Base-by-base conservation (phyloP, 1,140 invertebrate species). In the Heliconius congener region DNA sequence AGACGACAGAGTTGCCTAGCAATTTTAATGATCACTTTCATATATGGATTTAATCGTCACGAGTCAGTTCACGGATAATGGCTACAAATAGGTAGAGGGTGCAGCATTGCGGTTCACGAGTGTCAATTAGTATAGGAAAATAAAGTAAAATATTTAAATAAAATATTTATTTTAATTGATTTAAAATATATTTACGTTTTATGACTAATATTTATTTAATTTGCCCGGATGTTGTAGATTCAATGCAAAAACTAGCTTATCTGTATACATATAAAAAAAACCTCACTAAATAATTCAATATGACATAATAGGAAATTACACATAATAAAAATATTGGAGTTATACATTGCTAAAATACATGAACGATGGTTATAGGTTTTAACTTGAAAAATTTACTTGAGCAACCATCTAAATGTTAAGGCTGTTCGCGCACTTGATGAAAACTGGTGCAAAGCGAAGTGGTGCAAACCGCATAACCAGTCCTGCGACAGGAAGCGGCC, bases 401-500 rank as follows among this genome's bases (percentile, higher is more conserved):
- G 80, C 87, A 85, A 90, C 89, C 83, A 83, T 88, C 81, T 90
- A 86, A 89, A 87, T 87, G 85, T 87, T 87, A 88, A 91, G 82
- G 89, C 87, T 89, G 84, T 87, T 87, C 83, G 84, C 85, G 85
- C 88, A 88, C 85, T 92, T 91, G 86, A 85, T 86, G 84, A 86
- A 90, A 93, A 93, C 90, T 93, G 90, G 92, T 92, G 91, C 92
- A 91, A 89, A 91, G 86, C 86, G 86, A 92, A 91, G 88, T 92
- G 87, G 91, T 93, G 89, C 91, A 92, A 91, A 92, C 91, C 84
- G 82, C 88, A 92, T 85, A 93, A 93, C 92, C 91, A 92, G 92
- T 93, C 91, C 88, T 88, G 85, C 88, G 92, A 89, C 92, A 93
- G 92, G 92, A 93, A 93, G 92, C 90, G 91, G 88, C 90, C 92